Conservation (phyloP, 2,888 invertebrate genomes). For the Spilosoma lubricipeda region DNA sequence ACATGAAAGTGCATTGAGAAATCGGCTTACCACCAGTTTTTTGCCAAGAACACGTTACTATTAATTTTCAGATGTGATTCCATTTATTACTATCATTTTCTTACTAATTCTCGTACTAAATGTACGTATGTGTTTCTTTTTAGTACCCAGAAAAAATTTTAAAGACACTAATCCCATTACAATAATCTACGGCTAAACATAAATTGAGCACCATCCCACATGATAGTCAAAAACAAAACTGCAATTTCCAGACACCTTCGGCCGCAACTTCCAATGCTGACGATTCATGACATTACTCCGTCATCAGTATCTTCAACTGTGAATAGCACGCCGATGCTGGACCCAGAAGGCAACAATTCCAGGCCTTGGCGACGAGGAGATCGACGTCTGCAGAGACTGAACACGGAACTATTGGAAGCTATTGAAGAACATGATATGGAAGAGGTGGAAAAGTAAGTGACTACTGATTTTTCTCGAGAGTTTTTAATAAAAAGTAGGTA, state of each 20-base stretch:
- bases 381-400: slow-evolving; percentile 75
- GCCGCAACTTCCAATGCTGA: slow-evolving; percentile 48
- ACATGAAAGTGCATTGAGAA: too few relatives aligned
- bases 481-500: background rate
- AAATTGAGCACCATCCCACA: background rate
- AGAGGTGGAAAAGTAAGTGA: slow-evolving; percentile 71
- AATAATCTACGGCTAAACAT: background rate
- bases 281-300: slow-evolving; percentile 58
- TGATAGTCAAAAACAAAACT: background rate
- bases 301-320: slow-evolving; percentile 68
- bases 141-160: too few relatives aligned
- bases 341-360: slow-evolving; percentile 37
- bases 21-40: too few relatives aligned
- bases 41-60: too few relatives aligned
- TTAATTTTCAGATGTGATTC: too few relatives aligned
- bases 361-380: slow-evolving; percentile 75
- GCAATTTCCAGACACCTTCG: slow-evolving; percentile 15
- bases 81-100: too few relatives aligned
- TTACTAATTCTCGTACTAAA: background rate
- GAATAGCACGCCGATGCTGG: slow-evolving; percentile 64
- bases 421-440: slow-evolving; percentile 71
- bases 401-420: slow-evolving; percentile 81
- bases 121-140: too few relatives aligned
- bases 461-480: too few relatives aligned
- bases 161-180: background rate